These are phyloP conservation scores for Eudorcas thomsonii DNA, from an alignment of 2,113 vertebrate genomes.

Conservation along the genomic window DNA sequence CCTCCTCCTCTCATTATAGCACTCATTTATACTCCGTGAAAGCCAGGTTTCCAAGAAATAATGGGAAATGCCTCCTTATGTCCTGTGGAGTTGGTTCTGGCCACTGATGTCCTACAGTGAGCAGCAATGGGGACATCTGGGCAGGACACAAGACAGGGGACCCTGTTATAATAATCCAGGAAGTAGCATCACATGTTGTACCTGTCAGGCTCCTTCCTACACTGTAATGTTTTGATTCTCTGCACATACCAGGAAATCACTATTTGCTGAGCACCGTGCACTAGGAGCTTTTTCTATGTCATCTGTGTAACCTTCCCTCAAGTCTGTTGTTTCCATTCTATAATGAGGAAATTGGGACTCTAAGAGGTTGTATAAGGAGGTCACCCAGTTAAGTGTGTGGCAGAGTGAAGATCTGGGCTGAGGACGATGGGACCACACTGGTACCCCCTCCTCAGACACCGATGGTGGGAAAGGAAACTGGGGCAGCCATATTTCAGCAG, in stretches of 20 bases:
- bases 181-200: background rate
- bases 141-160: too few relatives aligned
- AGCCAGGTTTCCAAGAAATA: background rate
- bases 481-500: background rate
- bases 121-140: background rate
- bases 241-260: background rate
- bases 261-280: fast-evolving
- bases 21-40: background rate
- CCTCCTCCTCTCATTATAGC: background rate
- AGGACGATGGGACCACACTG: background rate
- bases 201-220: background rate
- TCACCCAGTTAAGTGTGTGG: too few relatives aligned
- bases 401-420: background rate
- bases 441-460: background rate
- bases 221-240: background rate
- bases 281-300: background rate
- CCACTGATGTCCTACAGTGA: background rate
- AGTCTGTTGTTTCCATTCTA: background rate
- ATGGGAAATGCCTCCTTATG: background rate
- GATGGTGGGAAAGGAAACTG: background rate
- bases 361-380: background rate
- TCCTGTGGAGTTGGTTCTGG: background rate
- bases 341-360: background rate
- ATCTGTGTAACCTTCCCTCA: background rate
- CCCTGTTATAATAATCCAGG: background rate